These are phyloP conservation scores for Sphyrna mokarran DNA, from an alignment of 2,113 vertebrate species.

Conservation along the genomic window DNA sequence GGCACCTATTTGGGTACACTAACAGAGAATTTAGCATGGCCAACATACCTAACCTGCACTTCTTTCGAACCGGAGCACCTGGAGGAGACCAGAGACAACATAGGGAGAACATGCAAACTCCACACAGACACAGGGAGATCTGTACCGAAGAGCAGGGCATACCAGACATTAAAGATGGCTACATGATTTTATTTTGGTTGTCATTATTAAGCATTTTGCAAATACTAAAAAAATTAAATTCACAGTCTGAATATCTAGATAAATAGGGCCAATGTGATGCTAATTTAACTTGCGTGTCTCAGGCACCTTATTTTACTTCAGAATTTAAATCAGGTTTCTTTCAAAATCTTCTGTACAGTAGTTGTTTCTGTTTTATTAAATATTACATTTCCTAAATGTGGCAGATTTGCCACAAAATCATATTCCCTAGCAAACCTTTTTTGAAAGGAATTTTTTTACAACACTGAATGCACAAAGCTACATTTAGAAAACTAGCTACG, in stretches of 20 bases:
- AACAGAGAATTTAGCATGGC: too few species aligned
- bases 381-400: neutral
- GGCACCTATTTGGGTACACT: too few species aligned
- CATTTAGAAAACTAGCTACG: constrained; percentile 19
- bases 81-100: too few species aligned
- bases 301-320: neutral
- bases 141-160: neutral
- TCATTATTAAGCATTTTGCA: neutral
- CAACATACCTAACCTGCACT: too few species aligned
- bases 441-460: neutral
- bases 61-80: too few species aligned
- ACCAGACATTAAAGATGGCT: neutral
- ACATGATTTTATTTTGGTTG: neutral
- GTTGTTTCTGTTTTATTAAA: neutral
- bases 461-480: constrained; percentile 24
- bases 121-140: neutral
- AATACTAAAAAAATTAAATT: constrained; percentile 7
- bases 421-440: neutral
- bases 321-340: neutral
- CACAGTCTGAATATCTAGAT: neutral
- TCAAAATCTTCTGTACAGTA: neutral
- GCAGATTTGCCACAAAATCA: neutral
- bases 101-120: too few species aligned
- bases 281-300: neutral
- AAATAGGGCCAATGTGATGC: neutral